These are phyloP conservation scores for Lepidocolaptes lacrymiger DNA, from an alignment of 2,797 vertebrate genomes.

Conservation along the genomic window DNA sequence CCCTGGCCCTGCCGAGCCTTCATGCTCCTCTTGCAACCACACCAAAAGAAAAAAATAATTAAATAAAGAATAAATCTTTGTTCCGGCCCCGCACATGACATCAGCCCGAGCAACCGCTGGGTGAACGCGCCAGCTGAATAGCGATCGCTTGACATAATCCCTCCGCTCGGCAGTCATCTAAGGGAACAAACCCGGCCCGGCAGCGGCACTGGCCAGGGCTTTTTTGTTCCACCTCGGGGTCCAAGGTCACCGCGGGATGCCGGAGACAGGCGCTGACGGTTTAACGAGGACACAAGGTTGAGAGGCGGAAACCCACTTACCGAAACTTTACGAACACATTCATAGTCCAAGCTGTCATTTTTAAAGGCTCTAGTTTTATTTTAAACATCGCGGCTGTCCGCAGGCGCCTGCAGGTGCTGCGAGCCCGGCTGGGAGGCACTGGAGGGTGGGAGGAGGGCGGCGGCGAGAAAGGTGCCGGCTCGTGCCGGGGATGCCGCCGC, in stretches of 20 bases:
- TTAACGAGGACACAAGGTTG: background rate
- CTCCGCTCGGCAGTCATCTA: background rate
- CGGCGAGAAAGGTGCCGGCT: background rate
- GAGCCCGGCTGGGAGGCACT: conserved; percentile 47
- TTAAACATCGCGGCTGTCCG: conserved; percentile 75
- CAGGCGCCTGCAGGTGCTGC: conserved; percentile 60
- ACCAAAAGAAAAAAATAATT: background rate
- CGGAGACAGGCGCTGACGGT: background rate
- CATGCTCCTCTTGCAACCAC: background rate
- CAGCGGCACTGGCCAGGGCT: background rate
- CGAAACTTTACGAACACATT: conserved; percentile 79
- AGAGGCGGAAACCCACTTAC: conserved; percentile 67
- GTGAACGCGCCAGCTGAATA: conserved; percentile 3
- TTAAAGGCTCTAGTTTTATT: conserved; percentile 78
- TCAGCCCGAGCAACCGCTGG: conserved; percentile 18
- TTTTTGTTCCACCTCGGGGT: background rate
- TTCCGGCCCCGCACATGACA: conserved; percentile 46
- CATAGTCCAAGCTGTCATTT: conserved; percentile 77
- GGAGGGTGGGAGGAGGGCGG: background rate
- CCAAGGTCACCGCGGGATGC: background rate
- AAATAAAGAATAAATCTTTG: conserved; percentile 15
- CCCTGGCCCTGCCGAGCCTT: background rate
- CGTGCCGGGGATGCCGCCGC: background rate
- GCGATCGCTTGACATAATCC: conserved; percentile 40
- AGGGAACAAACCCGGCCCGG: background rate